Conservation (phyloP, 2,888 invertebrate species). For the Vesta saturnalis region DNA sequence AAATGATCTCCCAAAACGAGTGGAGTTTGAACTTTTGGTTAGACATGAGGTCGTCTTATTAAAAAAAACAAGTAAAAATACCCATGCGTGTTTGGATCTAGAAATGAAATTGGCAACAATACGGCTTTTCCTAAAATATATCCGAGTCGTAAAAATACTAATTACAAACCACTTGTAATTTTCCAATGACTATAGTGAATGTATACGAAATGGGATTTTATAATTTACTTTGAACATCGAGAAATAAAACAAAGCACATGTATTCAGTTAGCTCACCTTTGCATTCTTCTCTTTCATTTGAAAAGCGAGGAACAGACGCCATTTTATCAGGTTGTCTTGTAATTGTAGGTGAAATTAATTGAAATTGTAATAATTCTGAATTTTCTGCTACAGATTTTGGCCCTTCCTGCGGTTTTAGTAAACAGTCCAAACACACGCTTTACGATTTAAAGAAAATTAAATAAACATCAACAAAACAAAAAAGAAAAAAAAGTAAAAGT, state of each 20-base stretch:
- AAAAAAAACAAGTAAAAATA: too few relatives aligned
- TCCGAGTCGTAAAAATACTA: too few relatives aligned
- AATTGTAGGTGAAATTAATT: slow-evolving; percentile 16
- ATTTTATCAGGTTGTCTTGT: slow-evolving; percentile 34
- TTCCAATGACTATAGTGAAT: too few relatives aligned
- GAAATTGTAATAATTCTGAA: slow-evolving; percentile 10
- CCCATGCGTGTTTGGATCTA: too few relatives aligned
- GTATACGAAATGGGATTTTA: too few relatives aligned
- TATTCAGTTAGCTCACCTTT: slow-evolving; percentile 22
- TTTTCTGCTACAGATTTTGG: slow-evolving; percentile 25
- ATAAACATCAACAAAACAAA: slow-evolving; percentile 5
- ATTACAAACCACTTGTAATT: too few relatives aligned
- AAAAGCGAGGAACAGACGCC: slow-evolving; percentile 25
- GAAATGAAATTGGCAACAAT: too few relatives aligned
- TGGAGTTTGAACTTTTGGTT: too few relatives aligned
- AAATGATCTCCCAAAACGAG: too few relatives aligned
- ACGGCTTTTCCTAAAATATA: too few relatives aligned
- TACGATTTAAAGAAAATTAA: slow-evolving; percentile 10
- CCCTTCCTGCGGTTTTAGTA: slow-evolving; percentile 29
- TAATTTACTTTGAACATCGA: too few relatives aligned
- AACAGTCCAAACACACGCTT: slow-evolving; percentile 37
- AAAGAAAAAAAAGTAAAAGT: slow-evolving; percentile 19
- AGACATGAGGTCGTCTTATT: too few relatives aligned
- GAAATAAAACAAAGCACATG: not conserved
- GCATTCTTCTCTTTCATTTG: slow-evolving; percentile 24